Evolutionary conservation across 1,140 invertebrate genomes (phyloP), one percentile per base, ranked within the genome.

Genomic region (Caenorhabditis brenneri): DNA sequence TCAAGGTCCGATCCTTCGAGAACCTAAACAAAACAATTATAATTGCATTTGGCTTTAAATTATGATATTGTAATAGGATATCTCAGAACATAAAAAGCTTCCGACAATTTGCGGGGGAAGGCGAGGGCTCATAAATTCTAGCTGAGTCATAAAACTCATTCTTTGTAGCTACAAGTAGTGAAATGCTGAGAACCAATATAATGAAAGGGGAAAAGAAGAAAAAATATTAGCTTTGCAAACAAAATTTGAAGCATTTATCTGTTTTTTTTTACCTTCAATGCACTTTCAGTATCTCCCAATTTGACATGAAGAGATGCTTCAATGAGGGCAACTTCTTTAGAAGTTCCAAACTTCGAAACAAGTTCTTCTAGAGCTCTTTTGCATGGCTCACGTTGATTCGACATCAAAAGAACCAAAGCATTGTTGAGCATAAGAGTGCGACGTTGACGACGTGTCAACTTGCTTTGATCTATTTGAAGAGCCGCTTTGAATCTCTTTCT

Each of bases 371-470:
- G 51, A 16, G 53, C 78, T 22, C 78, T 27, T 27, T 78, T 78
- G 19, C 74, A 79, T 9, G 83, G 83, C 55, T 84, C 83, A 6
- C 83, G 78, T 60, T 84, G 83, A 65, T 84, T 84, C 10, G 83
- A 84, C 24, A 58, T 31, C 31, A 80, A 29, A 49, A 84, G 83
- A 24, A 80, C 78, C 0, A 84, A 39, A 5, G 58, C 83, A 42
- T 84, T 79, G 49, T 84, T 84, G 7, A 74, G 74, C 49, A 80
- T 39, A 1, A 84, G 27, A 46, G 74, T 80, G 4, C 27, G 19
- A 22, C 58, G 31, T 31, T 84, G 83, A 6, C 78, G 48, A 7
- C 48, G n/a, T 12, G 74, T 84, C 24, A 84, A 24, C 39, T 84
- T 84, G 16, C 36, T 48, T 29, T 84, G 74, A 24, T 84, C 83